phyloP scores from a whole-genome alignment of 2,113 vertebrate species.

The Spermophilus dauricus region DNA sequence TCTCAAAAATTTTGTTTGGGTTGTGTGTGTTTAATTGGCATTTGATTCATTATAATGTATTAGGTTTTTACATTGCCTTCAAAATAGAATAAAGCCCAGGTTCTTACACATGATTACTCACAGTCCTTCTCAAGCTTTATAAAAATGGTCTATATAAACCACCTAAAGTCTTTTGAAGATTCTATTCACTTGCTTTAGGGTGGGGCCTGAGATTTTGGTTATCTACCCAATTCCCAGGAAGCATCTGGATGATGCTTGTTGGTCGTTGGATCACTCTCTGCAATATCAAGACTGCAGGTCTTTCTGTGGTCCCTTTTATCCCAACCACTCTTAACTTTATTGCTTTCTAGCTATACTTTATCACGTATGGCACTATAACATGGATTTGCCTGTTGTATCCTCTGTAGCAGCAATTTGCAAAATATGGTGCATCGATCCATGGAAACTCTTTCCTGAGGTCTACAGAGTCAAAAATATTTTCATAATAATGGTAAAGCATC shows the following conservation, averaged over 20 bases:
- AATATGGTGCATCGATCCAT: neutral
- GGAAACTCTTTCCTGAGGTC: neutral
- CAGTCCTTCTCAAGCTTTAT: constrained; percentile 27
- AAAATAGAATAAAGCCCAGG: neutral
- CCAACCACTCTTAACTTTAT: neutral
- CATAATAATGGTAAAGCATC: neutral
- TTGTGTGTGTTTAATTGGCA: constrained; percentile 24
- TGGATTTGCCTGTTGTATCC: neutral
- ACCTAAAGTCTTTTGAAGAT: constrained; percentile 30
- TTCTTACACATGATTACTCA: neutral
- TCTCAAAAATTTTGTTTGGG: constrained; percentile 39
- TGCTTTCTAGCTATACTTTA: neutral
- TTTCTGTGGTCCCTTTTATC: neutral
- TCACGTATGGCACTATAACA: too few species aligned
- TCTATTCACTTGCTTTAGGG: neutral
- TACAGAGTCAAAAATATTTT: neutral
- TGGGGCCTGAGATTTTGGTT: neutral
- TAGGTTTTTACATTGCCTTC: constrained; percentile 8
- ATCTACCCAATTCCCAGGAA: neutral
- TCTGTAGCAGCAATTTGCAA: neutral
- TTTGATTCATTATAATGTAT: constrained; percentile 4
- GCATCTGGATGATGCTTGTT: neutral
- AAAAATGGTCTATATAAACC: neutral
- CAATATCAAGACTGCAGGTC: neutral
- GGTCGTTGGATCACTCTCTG: neutral